phyloP scores from a whole-genome alignment of 2,888 invertebrate species.

The Nomada goodeniana region DNA sequence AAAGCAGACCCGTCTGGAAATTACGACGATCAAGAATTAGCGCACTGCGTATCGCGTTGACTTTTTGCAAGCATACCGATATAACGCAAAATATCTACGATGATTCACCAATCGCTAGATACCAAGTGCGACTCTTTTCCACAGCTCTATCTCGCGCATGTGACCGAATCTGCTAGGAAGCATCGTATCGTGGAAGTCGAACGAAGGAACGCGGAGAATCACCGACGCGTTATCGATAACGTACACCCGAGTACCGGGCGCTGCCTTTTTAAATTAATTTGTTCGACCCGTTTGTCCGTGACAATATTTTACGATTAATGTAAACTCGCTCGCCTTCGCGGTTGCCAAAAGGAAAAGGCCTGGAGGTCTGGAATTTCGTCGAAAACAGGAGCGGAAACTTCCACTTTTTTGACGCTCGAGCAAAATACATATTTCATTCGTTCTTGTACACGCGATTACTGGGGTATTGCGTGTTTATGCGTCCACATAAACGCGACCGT shows the following conservation, averaged over 20 bases:
- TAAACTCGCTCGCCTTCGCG: neutral
- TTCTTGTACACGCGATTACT: neutral
- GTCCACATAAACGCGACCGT: neutral
- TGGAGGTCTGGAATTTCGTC: neutral
- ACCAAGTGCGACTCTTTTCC: neutral
- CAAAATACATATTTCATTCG: neutral
- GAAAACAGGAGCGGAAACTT: neutral
- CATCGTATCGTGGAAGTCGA: no score
- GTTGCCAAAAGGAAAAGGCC: neutral
- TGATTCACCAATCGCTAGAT: slow-evolving; percentile 1
- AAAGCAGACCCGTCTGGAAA: neutral
- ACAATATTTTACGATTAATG: neutral
- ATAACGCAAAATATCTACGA: neutral
- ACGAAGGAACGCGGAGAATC: neutral
- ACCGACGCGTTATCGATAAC: neutral
- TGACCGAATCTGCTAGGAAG: neutral
- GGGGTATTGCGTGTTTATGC: neutral
- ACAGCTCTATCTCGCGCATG: neutral
- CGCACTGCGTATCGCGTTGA: neutral
- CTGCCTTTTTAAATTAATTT: neutral
- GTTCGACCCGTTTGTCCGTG: neutral
- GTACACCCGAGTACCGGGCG: no score
- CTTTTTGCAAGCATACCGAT: neutral
- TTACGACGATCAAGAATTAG: neutral
- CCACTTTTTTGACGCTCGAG: neutral